phyloP scores from a whole-genome alignment of 2,888 invertebrate genomes.

The Synanthedon myopaeformis region DNA sequence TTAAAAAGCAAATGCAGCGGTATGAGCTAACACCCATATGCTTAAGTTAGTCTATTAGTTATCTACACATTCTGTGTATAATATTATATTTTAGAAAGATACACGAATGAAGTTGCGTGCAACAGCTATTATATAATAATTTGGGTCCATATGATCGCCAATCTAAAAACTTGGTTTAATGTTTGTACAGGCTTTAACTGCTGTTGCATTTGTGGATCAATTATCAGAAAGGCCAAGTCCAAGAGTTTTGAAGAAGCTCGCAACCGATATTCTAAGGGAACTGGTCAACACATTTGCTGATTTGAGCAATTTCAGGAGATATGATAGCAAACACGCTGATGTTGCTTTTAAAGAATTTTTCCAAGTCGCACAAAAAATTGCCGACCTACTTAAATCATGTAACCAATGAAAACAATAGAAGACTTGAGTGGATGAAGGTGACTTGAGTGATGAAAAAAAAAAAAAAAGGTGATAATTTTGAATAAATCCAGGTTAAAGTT shows the following conservation, averaged over 20 bases:
- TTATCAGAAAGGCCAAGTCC: conserved; percentile 19
- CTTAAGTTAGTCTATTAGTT: no score
- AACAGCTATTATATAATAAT: no score
- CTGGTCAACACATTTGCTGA: conserved; percentile 28
- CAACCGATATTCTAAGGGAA: conserved; percentile 23
- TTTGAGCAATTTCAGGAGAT: conserved; percentile 18
- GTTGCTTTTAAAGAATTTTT: conserved; percentile 24
- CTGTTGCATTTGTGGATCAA: not conserved
- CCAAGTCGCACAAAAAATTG: conserved; percentile 22
- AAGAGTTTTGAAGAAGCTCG: conserved; percentile 15
- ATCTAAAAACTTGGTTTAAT: not conserved
- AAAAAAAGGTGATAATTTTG: no score
- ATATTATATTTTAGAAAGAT: no score
- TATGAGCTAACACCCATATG: no score
- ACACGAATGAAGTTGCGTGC: no score
- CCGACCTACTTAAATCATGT: conserved; percentile 29
- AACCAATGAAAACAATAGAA: conserved; percentile 14
- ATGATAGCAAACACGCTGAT: conserved; percentile 8
- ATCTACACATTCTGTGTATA: no score
- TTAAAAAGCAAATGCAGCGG: no score
- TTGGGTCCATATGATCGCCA: no score
- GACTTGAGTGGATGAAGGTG: no score
- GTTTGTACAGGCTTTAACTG: conserved; percentile 21
- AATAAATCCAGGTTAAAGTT: no score
- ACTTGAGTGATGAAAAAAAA: no score